phyloP scores from a whole-genome alignment of 2,797 vertebrate species.

The Anguilla pacifica region DNA sequence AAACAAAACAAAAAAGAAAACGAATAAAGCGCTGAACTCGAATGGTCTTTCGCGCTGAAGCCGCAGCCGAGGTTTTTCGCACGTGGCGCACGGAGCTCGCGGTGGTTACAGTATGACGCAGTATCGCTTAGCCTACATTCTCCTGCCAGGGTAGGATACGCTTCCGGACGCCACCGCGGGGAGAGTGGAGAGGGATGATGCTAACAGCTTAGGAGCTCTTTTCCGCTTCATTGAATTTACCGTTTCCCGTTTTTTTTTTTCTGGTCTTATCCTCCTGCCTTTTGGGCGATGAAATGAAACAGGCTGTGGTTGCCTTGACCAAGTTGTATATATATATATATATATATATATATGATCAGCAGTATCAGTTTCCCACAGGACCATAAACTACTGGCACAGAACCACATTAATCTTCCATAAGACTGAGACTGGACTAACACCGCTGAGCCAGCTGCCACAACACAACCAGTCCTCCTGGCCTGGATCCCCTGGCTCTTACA shows the following conservation, averaged over 20 bases:
- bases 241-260: slow-evolving; percentile 45
- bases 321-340: slow-evolving; percentile 57
- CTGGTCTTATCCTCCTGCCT: slow-evolving; percentile 50
- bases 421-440: background rate
- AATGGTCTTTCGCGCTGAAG: background rate
- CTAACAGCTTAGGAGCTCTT: slow-evolving; percentile 46
- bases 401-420: background rate
- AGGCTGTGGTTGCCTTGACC: slow-evolving; percentile 1
- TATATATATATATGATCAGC: slow-evolving; percentile 18
- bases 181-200: slow-evolving; percentile 40
- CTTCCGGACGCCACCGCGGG: slow-evolving; percentile 4
- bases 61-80: background rate
- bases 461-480: background rate
- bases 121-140: background rate
- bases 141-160: background rate
- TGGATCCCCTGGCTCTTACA: background rate
- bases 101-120: background rate
- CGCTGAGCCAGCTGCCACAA: background rate
- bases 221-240: slow-evolving; percentile 50
- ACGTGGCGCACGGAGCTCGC: background rate
- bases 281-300: slow-evolving; percentile 61
- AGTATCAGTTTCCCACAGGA: background rate
- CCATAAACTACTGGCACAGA: background rate
- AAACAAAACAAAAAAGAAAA: no score
- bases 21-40: background rate